A percentile compares a stretch with the other conserved stretches of the same genome.
Conservation (phyloP, 1,140 invertebrate species). For the Eulimnadia texana region DNA sequence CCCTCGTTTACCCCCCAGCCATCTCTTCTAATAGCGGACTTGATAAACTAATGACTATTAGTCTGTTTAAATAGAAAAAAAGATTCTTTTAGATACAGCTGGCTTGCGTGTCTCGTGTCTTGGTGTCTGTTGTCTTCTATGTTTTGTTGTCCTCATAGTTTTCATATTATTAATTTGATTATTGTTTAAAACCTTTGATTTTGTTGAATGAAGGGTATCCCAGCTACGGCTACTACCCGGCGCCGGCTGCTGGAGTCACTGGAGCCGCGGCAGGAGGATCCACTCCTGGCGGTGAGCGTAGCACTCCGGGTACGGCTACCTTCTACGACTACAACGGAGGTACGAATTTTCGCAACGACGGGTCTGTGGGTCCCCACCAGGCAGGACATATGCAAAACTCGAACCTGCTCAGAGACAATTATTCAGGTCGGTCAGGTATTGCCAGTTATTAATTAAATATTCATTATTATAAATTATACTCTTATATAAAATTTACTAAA, state of each 20-base stretch:
- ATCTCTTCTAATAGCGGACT: too few relatives aligned
- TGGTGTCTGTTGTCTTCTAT: too few relatives aligned
- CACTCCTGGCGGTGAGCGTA: background rate
- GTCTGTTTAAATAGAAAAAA: too few relatives aligned
- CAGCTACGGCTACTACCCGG: conserved; percentile 10
- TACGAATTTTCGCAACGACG: background rate
- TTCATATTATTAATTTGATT: too few relatives aligned
- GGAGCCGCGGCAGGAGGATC: background rate
- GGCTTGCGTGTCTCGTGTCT: too few relatives aligned
- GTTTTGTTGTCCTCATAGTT: too few relatives aligned
- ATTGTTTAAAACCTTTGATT: too few relatives aligned
- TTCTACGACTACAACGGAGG: conserved; percentile 4
- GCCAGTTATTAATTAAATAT: too few relatives aligned
- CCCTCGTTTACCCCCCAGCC: background rate
- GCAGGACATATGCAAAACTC: conserved; percentile 5
- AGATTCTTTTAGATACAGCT: too few relatives aligned
- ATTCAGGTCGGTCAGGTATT: conserved; percentile 1
- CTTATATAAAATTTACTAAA: too few relatives aligned
- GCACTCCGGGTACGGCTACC: background rate
- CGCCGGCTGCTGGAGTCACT: conserved; percentile 2
- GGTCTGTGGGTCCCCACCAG: background rate
- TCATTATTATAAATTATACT: too few relatives aligned
- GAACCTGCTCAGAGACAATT: background rate
- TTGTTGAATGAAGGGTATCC: conserved; percentile 7
- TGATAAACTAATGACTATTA: too few relatives aligned